A percentile compares a stretch with the other conserved stretches of the same genome.
phyloP scores from a whole-genome alignment of 2,888 invertebrate species.

The Nymphalis urticae region DNA sequence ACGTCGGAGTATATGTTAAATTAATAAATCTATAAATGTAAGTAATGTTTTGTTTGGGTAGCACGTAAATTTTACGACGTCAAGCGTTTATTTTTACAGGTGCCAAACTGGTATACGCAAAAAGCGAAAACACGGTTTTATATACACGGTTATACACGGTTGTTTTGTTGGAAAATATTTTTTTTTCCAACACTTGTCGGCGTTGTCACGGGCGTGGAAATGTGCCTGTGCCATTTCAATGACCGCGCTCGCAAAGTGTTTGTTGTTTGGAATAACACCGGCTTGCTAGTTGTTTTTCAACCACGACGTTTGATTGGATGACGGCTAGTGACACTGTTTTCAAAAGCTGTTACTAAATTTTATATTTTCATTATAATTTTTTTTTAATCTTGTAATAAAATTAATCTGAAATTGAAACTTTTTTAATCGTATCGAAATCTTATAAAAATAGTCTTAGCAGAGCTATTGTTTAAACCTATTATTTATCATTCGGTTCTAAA shows the following conservation, averaged over 20 bases:
- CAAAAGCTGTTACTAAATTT: neutral
- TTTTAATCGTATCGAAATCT: too few species aligned
- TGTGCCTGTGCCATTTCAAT: conserved; percentile 29
- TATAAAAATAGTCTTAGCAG: too few species aligned
- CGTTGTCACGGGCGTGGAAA: conserved; percentile 22
- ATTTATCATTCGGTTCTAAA: too few species aligned
- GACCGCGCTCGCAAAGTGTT: conserved; percentile 13
- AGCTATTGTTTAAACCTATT: too few species aligned
- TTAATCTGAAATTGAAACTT: too few species aligned
- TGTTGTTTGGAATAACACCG: conserved; percentile 18
- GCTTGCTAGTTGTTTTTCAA: conserved; percentile 18
- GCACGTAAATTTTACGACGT: conserved; percentile 2
- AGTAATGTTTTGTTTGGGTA: neutral
- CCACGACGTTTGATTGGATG: conserved; percentile 20
- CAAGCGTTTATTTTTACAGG: conserved; percentile 20
- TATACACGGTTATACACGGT: conserved; percentile 8
- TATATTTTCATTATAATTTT: too few species aligned
- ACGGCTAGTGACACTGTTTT: conserved; percentile 7
- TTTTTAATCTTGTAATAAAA: too few species aligned
- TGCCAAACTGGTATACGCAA: conserved; percentile 11
- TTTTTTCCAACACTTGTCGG: conserved; percentile 24
- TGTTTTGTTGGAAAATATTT: conserved; percentile 29
- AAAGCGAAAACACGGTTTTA: conserved; percentile 15
- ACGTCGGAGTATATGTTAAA: neutral
- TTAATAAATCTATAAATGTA: neutral